Conservation (phyloP, 2,113 vertebrate genomes). For the Orycteropus afer region DNA sequence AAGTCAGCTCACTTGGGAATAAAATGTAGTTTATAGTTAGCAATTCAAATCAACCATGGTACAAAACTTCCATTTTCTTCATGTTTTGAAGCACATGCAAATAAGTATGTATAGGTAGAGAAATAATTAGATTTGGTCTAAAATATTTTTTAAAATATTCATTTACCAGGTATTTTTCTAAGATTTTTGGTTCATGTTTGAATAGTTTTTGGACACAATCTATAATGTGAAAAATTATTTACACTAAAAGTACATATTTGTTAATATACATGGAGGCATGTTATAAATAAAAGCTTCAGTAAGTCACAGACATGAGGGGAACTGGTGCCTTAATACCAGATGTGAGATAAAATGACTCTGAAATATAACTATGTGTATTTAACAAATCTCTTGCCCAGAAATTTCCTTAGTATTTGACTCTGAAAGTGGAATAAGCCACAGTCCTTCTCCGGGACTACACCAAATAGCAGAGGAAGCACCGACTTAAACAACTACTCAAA, state of each 20-base stretch:
- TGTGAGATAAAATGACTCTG: not conserved
- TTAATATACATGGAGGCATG: accelerated
- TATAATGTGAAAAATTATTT: not conserved
- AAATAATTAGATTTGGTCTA: not conserved
- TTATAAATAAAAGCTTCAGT: not conserved
- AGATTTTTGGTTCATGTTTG: not conserved
- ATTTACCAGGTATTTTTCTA: not conserved
- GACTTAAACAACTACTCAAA: not conserved
- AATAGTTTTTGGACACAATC: not conserved
- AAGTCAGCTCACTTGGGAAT: not conserved
- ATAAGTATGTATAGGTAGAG: not conserved
- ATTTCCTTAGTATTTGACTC: not conserved
- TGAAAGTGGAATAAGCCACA: not conserved
- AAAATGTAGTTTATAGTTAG: slow-evolving; percentile 1
- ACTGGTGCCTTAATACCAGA: not conserved
- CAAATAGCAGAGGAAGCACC: not conserved
- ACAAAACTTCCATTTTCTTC: not conserved
- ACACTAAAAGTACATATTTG: not conserved
- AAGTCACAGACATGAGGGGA: not conserved
- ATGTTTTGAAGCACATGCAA: not conserved
- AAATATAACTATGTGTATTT: not conserved
- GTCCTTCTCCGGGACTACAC: not conserved
- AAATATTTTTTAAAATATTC: slow-evolving; percentile 20
- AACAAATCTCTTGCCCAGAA: not conserved
- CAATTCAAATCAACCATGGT: not conserved